phyloP scores from a whole-genome alignment of 2,113 vertebrate genomes.

The Mugil cephalus region DNA sequence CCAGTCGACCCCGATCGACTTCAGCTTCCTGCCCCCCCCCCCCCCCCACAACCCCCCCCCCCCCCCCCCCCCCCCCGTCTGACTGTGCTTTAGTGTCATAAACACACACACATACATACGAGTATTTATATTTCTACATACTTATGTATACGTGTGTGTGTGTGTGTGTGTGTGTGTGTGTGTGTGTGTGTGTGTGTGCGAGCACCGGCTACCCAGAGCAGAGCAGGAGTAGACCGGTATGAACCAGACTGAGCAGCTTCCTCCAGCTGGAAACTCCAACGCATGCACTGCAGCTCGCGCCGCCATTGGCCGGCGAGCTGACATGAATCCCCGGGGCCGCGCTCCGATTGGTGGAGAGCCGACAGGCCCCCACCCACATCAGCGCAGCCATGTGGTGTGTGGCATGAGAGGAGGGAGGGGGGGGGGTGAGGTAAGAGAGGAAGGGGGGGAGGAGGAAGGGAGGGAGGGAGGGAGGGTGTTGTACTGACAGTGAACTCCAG shows the following conservation, averaged over 20 bases:
- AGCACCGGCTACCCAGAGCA: slow-evolving; percentile 82
- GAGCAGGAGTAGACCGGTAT: slow-evolving; percentile 95
- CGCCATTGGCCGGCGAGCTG: slow-evolving; percentile 62
- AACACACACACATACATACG: slow-evolving; percentile 58
- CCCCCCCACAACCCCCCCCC: slow-evolving; percentile 84
- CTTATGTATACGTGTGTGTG: slow-evolving; percentile 7
- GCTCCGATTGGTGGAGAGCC: slow-evolving; percentile 47
- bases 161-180: slow-evolving; percentile 5
- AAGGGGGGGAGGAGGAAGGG: slow-evolving; percentile 50
- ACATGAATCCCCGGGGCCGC: not conserved
- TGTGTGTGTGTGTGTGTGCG: not conserved
- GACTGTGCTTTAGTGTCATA: slow-evolving; percentile 70
- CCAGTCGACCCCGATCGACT: slow-evolving; percentile 19
- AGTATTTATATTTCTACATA: not conserved
- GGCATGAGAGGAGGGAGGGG: slow-evolving; percentile 28
- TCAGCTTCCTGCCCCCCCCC: slow-evolving; percentile 81
- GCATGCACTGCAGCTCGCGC: slow-evolving; percentile 66
- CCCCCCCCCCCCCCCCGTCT: slow-evolving; percentile 53
- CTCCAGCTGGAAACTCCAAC: slow-evolving; percentile 84
- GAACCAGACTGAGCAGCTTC: slow-evolving; percentile 94
- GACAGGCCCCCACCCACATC: slow-evolving; percentile 66
- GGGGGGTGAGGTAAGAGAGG: too few relatives aligned
- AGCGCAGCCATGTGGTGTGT: slow-evolving; percentile 68
- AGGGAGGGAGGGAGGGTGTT: slow-evolving; percentile 34
- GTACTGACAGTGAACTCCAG: slow-evolving; percentile 47